Conservation (phyloP, 1,140 invertebrate genomes). For the Lysiphlebus fabarum region DNA sequence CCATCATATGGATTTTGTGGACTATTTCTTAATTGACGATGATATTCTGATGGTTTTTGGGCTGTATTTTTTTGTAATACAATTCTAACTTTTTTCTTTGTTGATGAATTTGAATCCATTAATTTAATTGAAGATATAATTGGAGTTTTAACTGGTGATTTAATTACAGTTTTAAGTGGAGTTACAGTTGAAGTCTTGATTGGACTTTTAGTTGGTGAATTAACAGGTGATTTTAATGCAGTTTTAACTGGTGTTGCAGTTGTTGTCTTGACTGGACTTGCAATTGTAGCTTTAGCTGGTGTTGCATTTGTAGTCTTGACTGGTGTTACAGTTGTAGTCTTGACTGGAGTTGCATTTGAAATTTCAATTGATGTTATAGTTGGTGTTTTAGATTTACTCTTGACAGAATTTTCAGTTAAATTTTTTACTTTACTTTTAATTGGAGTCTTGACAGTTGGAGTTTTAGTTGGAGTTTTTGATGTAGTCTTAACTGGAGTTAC, state of each 20-base stretch:
- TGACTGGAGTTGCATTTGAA: not conserved
- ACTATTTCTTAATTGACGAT: conserved; percentile 64
- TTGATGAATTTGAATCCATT: conserved; percentile 20
- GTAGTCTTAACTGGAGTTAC: not conserved
- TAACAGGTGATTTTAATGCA: not conserved
- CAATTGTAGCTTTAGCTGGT: conserved; percentile 2
- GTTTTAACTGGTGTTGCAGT: not conserved
- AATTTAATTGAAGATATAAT: not conserved
- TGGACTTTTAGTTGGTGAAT: not conserved
- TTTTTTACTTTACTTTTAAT: conserved; percentile 12
- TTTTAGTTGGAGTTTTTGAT: not conserved
- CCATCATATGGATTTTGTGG: conserved; percentile 73
- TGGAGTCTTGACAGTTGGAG: not conserved
- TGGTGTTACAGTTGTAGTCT: not conserved
- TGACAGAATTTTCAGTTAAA: conserved; percentile 1
- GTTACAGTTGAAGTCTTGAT: not conserved
- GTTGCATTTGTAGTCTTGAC: conserved; percentile 10
- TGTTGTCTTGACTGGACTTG: conserved; percentile 5
- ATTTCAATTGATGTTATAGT: not conserved
- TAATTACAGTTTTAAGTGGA: not conserved
- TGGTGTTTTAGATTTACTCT: not conserved
- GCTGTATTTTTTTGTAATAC: conserved; percentile 64
- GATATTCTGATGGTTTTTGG: conserved; percentile 68
- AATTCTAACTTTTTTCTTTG: conserved; percentile 63
- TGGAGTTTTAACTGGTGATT: not conserved